phyloP scores from a whole-genome alignment of 2,888 invertebrate genomes.

The Agriopis marginaria region DNA sequence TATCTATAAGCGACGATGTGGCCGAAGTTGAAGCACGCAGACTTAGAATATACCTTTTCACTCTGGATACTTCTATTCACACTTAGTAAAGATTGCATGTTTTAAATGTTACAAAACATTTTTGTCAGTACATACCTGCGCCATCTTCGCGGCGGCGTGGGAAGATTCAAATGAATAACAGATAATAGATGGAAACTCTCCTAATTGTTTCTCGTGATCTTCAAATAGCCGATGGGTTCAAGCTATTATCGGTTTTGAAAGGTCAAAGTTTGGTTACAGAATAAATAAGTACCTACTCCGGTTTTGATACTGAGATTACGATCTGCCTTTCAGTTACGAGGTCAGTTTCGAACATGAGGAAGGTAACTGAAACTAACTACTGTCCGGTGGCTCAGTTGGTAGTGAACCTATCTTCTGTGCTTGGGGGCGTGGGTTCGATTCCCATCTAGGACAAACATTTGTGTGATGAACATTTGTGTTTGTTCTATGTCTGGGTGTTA shows the following conservation, averaged over 20 bases:
- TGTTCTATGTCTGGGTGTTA: too few species aligned
- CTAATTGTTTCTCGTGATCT: conserved; percentile 23
- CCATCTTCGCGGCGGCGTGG: not conserved
- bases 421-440: too few species aligned
- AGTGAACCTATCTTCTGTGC: too few species aligned
- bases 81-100: too few species aligned
- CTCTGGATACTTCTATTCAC: too few species aligned
- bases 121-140: not conserved
- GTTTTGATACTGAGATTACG: not conserved
- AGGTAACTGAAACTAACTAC: not conserved
- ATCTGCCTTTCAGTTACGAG: not conserved
- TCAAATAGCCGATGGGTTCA: conserved; percentile 16
- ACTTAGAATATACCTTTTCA: too few species aligned
- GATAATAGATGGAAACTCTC: conserved; percentile 8
- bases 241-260: conserved; percentile 8
- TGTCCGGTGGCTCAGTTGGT: too few species aligned
- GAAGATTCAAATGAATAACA: conserved; percentile 1
- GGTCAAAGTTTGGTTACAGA: conserved; percentile 1
- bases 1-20: too few species aligned
- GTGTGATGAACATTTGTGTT: too few species aligned
- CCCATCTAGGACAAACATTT: too few species aligned
- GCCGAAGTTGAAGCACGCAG: too few species aligned
- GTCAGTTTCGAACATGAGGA: not conserved
- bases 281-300: too few species aligned
- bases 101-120: not conserved